Conservation (phyloP, 92 coral and sea anemone genomes). For the Pocillopora grandis region DNA sequence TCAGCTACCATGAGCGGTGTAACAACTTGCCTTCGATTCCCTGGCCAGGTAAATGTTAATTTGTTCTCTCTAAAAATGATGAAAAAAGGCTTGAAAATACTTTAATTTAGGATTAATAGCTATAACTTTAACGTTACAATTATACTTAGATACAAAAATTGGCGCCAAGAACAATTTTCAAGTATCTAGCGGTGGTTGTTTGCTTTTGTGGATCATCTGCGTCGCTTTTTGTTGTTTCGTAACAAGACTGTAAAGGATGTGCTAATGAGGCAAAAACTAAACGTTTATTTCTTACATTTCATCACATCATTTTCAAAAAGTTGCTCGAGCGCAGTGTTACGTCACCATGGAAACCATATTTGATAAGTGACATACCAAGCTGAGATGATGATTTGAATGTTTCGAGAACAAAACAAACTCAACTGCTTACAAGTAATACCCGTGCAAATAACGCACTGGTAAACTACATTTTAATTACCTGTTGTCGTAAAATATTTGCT, state of each 20-base stretch:
- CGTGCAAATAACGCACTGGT: background rate
- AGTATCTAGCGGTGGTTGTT: background rate
- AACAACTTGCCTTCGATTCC: slow-evolving; percentile 86
- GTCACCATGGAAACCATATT: slow-evolving; percentile 17
- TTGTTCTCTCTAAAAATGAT: too few relatives aligned
- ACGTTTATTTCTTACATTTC: slow-evolving; percentile 6
- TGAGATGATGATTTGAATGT: background rate
- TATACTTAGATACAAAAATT: background rate
- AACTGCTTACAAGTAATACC: background rate
- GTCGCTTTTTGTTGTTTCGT: background rate
- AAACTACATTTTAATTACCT: background rate
- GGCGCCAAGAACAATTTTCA: background rate
- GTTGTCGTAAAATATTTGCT: background rate
- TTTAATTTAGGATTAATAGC: too few relatives aligned
- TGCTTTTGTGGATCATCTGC: background rate
- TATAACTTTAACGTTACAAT: background rate
- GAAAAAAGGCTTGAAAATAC: too few relatives aligned
- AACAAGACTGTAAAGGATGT: background rate
- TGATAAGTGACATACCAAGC: background rate
- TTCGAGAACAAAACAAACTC: background rate
- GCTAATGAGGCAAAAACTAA: slow-evolving; percentile 5
- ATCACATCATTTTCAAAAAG: slow-evolving; percentile 1
- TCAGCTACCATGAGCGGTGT: slow-evolving; percentile 86
- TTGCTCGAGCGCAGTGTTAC: background rate
- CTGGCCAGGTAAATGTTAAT: slow-evolving; percentile 67